Conservation (phyloP, 2,888 invertebrate genomes). For the Agonopterix alstromeriana region DNA sequence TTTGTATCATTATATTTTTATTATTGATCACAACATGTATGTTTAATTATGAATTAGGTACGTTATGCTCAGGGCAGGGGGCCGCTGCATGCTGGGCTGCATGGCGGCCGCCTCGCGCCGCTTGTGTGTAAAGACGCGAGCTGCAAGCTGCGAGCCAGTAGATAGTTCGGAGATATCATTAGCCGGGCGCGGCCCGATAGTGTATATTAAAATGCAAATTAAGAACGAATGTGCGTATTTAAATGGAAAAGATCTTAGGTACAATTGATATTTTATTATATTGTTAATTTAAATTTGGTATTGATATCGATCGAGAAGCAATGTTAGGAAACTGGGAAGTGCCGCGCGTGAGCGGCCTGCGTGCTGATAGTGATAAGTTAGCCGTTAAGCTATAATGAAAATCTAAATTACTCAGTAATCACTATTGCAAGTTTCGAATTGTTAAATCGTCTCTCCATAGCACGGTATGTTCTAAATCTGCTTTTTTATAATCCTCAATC, state of each 20-base stretch:
- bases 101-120: conserved; percentile 15
- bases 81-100: conserved; percentile 1
- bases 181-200: conserved; percentile 33
- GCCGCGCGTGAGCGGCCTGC: conserved; percentile 54
- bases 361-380: conserved; percentile 72
- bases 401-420: conserved; percentile 74
- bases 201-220: conserved; percentile 60
- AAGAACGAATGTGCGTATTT: conserved; percentile 64
- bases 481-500: conserved; percentile 75
- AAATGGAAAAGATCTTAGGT: conserved; percentile 74
- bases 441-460: conserved; percentile 71
- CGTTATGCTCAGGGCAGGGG: conserved; percentile 34
- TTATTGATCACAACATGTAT: conserved; percentile 73
- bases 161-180: conserved; percentile 38
- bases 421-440: conserved; percentile 71
- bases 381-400: conserved; percentile 69
- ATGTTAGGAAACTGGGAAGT: conserved; percentile 56
- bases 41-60: conserved; percentile 50
- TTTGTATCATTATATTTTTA: conserved; percentile 77
- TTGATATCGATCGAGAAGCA: conserved; percentile 72
- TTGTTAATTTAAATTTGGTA: conserved; percentile 75
- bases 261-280: conserved; percentile 76
- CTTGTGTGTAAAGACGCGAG: conserved; percentile 19
- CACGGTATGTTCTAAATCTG: conserved; percentile 74
- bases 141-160: conserved; percentile 35